Evolutionary conservation across 1,140 invertebrate species (phyloP), one percentile per base, ranked within the genome.

Genomic region (Druon quercuslanigerum): DNA sequence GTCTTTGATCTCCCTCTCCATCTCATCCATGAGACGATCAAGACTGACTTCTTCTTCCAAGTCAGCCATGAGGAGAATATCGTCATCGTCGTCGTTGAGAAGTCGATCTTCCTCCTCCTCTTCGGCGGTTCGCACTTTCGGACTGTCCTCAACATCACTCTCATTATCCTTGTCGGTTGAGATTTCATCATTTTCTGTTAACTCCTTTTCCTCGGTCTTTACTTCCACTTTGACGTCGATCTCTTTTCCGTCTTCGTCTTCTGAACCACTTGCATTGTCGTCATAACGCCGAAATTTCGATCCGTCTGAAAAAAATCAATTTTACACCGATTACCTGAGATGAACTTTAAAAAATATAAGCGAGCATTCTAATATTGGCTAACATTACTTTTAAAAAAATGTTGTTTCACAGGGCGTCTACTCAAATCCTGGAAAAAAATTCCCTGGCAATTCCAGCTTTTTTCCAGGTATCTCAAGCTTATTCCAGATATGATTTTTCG

Each of bases 1-100:
- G 19, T 78, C 84, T 9, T 86, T 86, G 79, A 90, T 89, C 71
- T 90, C 90, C 25, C 85, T 78, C n/a, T 91, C 90, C 89, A 92
- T 91, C 60, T 91, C 89, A 46, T 92, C 86, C 85, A 92, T 91
- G 11, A 91, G 76, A 4, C 89, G 85, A 46, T 91, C 90, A 8
- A 91, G 78, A 75, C 89, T 90, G 57, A 90, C 89, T 76, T 90
- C 89, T 66, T 91, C 90, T 71, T 90, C 89, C n/a, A 88, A 86
- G 76, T 91, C 89, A 11, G 90, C 87, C 87, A 90, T 91, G 8
- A 91, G 72, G 7, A 90, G 78, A 7, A 91, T 73, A 71, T 91
- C 89, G 51, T 89, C 90, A 17, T 91, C 89, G 19, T 91, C 90
- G n/a, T 89, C 88, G n/a, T 87, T 85, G 5, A 83, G 60, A 9